Conservation (phyloP, 2,888 invertebrate species). For the Rotaria sp. region DNA sequence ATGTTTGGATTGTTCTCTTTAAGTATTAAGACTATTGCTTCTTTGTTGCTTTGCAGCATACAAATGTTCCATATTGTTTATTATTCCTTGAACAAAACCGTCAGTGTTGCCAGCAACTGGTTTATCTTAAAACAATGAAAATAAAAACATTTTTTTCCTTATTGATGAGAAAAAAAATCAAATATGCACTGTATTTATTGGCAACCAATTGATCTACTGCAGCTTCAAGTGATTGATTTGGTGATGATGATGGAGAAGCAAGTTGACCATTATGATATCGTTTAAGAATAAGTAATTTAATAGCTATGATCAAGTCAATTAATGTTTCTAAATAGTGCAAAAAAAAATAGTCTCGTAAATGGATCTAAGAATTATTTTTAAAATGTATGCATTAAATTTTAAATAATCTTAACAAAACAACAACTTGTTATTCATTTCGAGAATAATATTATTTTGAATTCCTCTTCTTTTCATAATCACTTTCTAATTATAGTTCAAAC, state of each 20-base stretch:
- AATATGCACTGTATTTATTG: conserved; percentile 31
- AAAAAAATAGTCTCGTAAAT: too few relatives aligned
- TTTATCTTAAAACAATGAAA: neutral
- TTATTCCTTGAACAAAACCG: conserved; percentile 38
- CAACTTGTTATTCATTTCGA: too few relatives aligned
- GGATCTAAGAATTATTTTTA: too few relatives aligned
- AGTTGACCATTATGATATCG: neutral
- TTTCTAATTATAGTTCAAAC: too few relatives aligned
- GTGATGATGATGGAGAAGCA: neutral
- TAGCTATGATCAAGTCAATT: neutral
- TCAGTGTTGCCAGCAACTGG: conserved; percentile 39
- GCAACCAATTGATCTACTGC: neutral
- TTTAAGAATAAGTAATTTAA: conserved; percentile 2
- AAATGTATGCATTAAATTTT: too few relatives aligned
- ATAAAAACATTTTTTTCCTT: neutral
- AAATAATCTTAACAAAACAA: too few relatives aligned
- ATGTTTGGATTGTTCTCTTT: neutral
- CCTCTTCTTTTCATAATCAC: too few relatives aligned
- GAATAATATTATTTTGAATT: too few relatives aligned
- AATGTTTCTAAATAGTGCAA: neutral
- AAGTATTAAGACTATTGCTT: neutral
- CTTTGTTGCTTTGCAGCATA: neutral
- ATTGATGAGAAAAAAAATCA: too few relatives aligned
- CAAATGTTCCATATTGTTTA: conserved; percentile 19
- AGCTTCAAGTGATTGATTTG: neutral